Conservation (phyloP, 1,140 invertebrate genomes). For the Cyphomyrmex costatus region DNA sequence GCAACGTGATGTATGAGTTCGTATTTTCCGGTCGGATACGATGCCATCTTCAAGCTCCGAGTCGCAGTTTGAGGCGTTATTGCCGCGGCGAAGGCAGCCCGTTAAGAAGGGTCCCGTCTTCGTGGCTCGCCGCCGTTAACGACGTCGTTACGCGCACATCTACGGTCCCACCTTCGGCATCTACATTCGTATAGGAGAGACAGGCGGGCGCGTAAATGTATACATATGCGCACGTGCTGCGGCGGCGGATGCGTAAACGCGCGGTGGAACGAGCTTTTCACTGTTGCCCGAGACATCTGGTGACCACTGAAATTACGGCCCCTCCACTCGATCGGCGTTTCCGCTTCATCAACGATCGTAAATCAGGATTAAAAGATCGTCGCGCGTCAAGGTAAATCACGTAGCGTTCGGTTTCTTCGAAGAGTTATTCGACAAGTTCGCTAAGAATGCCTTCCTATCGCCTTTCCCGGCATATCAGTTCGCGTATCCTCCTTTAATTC, state of each 20-base stretch:
- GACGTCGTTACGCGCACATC: constrained; percentile 72
- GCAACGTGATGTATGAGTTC: constrained; percentile 58
- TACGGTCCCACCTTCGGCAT: constrained; percentile 62
- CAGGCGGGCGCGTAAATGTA: constrained; percentile 13
- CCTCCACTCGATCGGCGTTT: constrained; percentile 62
- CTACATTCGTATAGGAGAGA: constrained; percentile 51
- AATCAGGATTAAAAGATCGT: constrained; percentile 76
- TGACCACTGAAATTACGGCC: constrained; percentile 56
- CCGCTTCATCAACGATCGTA: constrained; percentile 73
- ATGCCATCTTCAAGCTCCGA: constrained; percentile 56
- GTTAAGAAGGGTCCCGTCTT: constrained; percentile 69
- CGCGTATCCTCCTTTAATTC: no score
- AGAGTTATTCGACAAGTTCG: background rate
- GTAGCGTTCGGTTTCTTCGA: constrained; percentile 38
- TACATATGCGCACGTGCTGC: constrained; percentile 52
- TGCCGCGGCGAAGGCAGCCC: constrained; percentile 24
- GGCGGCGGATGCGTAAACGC: constrained; percentile 40
- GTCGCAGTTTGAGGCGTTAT: constrained; percentile 52
- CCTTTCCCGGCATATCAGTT: constrained; percentile 9
- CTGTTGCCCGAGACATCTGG: constrained; percentile 60
- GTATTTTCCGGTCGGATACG: constrained; percentile 71
- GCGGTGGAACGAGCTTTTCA: constrained; percentile 52
- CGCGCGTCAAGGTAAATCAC: constrained; percentile 64
- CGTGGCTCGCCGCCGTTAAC: constrained; percentile 72
- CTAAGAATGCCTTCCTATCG: background rate